These are phyloP conservation scores for Bombus balteatus DNA, from an alignment of 1,140 invertebrate genomes.

Conservation along the genomic window DNA sequence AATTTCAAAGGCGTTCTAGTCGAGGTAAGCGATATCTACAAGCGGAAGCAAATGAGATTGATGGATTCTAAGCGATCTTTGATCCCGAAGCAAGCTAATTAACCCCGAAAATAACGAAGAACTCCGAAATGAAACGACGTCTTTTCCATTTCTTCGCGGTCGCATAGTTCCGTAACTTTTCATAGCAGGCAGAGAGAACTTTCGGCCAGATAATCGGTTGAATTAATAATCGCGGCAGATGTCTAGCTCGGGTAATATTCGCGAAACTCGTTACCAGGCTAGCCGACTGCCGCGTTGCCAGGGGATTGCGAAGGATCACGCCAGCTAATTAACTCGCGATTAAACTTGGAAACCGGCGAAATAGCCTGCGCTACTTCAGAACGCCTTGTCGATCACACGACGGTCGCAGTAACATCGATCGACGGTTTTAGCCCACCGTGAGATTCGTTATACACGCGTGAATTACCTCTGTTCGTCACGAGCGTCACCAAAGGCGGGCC, in stretches of 20 bases:
- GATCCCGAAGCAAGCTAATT: background rate
- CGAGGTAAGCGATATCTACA: conserved; percentile 85
- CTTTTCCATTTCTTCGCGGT: background rate
- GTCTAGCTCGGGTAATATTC: conserved; percentile 25
- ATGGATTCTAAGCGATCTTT: background rate
- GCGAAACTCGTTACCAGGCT: conserved; percentile 37
- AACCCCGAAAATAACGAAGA: no score
- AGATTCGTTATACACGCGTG: conserved; percentile 26
- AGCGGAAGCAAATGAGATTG: background rate
- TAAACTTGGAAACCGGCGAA: conserved; percentile 22
- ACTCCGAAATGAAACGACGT: no score
- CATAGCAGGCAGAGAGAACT: background rate
- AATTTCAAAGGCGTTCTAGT: conserved; percentile 97
- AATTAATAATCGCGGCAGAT: conserved; percentile 52
- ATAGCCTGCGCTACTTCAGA: conserved; percentile 36
- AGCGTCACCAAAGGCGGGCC: background rate
- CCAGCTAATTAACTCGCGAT: conserved; percentile 46
- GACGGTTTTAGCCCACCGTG: conserved; percentile 24
- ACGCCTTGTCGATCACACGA: conserved; percentile 51
- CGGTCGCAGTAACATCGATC: conserved; percentile 53
- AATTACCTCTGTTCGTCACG: conserved; percentile 17
- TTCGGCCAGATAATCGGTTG: conserved; percentile 13
- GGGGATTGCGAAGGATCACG: background rate
- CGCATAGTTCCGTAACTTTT: background rate
- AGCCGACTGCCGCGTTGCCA: background rate